Base-by-base conservation (phyloP, 1,140 invertebrate species). In the Zaprionus nigranus region DNA sequence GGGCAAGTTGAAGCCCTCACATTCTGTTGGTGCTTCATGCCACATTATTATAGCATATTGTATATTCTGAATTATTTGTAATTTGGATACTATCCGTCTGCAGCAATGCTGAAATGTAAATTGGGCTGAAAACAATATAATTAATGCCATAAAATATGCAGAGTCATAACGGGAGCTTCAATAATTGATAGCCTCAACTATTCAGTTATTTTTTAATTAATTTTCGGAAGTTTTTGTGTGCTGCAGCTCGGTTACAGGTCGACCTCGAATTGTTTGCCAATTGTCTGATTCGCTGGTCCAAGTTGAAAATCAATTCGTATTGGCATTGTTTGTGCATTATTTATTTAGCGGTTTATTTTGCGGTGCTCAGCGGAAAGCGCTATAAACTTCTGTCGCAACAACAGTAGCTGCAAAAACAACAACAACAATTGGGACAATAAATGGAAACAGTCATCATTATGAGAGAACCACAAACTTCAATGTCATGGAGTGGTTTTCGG, bases 271-370 rank as follows among this genome's bases (percentile, higher is more conserved):
- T 76, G 75, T 79, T 86, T 82, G 71, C 51, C 54, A 63, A 40
- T 79, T 56, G 65, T 24, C 38, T 30, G 40, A 76, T 75, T 78
- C 70, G 61, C 15, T 26, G 43, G 53, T 54, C 51, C 36, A 20
- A 58, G 57, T 61, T 77, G 30, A 22, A 69, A 79, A 73, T 78
- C 71, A 82, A 80, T 82, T 78, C 69, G 70, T 64, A 80, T 67
- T 87, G 69, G 64, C 67, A 64, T 73, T 49, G 51, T 69, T 69
- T 65, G 70, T 84, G 62, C 65, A 90, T 87, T 79, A 87, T 87
- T 87, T 88, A 87, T 84, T 87, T 87, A 84, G 84, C 79, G 84
- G 84, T 87, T 90, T 84, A 81, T 76, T 79, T 40, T 75, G 61
- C 54, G 79, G 84, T 15, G 84, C 81, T 87, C 68, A 66, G 26